phyloP scores from a whole-genome alignment of 1,140 invertebrate species.

The Penaeus japonicus region DNA sequence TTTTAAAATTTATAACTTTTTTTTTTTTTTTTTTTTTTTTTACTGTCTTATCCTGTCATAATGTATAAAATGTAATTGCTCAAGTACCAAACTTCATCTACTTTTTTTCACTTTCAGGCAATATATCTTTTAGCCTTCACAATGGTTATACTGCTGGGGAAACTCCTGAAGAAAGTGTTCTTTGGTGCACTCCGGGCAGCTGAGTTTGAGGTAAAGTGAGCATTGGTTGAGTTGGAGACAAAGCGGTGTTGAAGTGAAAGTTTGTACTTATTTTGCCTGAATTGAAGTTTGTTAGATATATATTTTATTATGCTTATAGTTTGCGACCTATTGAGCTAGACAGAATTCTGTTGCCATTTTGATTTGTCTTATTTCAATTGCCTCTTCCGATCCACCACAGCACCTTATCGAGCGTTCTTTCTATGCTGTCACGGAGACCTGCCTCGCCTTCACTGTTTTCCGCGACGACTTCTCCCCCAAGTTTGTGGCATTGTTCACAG shows the following conservation, averaged over 20 bases:
- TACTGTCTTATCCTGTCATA: too few relatives aligned
- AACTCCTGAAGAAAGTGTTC: slow-evolving; percentile 94
- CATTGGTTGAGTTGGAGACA: too few relatives aligned
- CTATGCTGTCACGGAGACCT: slow-evolving; percentile 99
- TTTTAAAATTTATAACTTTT: too few relatives aligned
- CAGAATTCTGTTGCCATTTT: background rate
- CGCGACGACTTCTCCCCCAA: slow-evolving; percentile 98
- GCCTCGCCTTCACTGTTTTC: slow-evolving; percentile 98
- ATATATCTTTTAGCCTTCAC: slow-evolving; percentile 98
- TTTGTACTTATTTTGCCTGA: background rate
- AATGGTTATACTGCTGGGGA: slow-evolving; percentile 92
- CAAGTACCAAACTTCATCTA: slow-evolving; percentile 1
- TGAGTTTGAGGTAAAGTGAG: slow-evolving; percentile 87
- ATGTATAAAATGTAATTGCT: too few relatives aligned
- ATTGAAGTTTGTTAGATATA: background rate
- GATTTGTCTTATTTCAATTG: background rate
- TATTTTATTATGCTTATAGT: background rate
- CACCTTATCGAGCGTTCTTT: slow-evolving; percentile 97
- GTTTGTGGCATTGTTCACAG: slow-evolving; percentile 97
- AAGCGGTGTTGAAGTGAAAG: too few relatives aligned
- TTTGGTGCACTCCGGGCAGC: slow-evolving; percentile 96
- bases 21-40: too few relatives aligned
- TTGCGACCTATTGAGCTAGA: too few relatives aligned
- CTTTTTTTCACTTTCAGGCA: slow-evolving; percentile 76
- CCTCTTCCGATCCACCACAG: slow-evolving; percentile 70